These are phyloP conservation scores for Leptinotarsa rubiginosa DNA, from an alignment of 2,888 invertebrate genomes.

Conservation along the genomic window DNA sequence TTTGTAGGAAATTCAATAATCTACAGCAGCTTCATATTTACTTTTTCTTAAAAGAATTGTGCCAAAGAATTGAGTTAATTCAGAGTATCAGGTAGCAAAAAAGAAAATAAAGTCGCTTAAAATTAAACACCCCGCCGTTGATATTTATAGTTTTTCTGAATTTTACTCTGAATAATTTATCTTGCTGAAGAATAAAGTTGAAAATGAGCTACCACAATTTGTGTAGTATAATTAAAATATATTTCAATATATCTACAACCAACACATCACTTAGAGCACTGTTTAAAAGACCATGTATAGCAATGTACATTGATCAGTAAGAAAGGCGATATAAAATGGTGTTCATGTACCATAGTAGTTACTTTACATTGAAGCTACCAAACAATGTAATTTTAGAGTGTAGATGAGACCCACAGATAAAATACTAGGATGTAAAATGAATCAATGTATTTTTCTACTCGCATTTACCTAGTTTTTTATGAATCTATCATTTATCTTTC, in stretches of 20 bases:
- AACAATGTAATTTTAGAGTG: slow-evolving; percentile 33
- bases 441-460: slow-evolving; percentile 57
- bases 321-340: slow-evolving; percentile 35
- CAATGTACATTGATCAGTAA: background rate
- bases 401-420: slow-evolving; percentile 34
- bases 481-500: slow-evolving; percentile 13
- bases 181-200: too few species aligned
- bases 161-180: too few species aligned
- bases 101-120: too few species aligned
- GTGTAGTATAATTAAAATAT: too few species aligned
- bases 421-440: slow-evolving; percentile 39
- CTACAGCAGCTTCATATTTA: too few species aligned
- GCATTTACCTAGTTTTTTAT: slow-evolving; percentile 32
- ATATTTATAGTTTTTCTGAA: too few species aligned
- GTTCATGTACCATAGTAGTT: slow-evolving; percentile 40
- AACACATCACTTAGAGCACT: background rate
- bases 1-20: too few species aligned
- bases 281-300: background rate
- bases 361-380: slow-evolving; percentile 37
- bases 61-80: too few species aligned
- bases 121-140: too few species aligned
- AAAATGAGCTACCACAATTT: too few species aligned
- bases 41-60: too few species aligned
- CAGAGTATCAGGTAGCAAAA: too few species aligned
- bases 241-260: background rate